Evolutionary conservation across 2,888 invertebrate species (phyloP).

Genomic region (Penaeus monodon): DNA sequence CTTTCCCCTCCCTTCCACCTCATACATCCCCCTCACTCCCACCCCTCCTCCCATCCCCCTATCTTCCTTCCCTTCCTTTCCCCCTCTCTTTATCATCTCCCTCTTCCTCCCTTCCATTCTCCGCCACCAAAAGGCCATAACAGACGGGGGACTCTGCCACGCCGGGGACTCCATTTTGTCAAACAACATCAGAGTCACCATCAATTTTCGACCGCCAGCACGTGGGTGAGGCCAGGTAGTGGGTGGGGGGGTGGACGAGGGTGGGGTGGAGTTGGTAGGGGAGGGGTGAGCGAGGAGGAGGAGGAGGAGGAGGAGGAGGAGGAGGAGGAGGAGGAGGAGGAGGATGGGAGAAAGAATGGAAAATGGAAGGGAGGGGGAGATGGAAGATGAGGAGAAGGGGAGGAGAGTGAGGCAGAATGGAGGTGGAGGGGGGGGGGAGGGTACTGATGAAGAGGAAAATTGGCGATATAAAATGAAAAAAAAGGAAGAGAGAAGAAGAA

Average conservation of each 20-base stretch:
- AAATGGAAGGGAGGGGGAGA: too few species aligned
- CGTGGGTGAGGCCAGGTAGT: background rate
- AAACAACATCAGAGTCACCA: constrained; percentile 28
- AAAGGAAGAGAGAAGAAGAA: constrained; percentile 4
- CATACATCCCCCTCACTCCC: too few species aligned
- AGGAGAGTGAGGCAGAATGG: too few species aligned
- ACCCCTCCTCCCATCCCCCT: too few species aligned
- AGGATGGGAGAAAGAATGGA: background rate
- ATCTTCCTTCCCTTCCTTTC: too few species aligned
- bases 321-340: background rate
- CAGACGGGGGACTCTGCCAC: background rate
- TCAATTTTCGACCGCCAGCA: constrained; percentile 12
- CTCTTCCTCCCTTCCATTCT: background rate
- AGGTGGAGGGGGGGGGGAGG: background rate
- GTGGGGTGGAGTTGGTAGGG: background rate
- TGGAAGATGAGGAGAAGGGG: too few species aligned
- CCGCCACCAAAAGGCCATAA: background rate
- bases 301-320: background rate
- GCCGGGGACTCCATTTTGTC: constrained; percentile 29
- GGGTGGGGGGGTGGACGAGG: background rate
- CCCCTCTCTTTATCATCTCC: too few species aligned
- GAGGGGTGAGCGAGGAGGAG: background rate
- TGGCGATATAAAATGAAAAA: background rate
- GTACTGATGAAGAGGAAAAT: background rate
- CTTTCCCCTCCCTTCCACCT: too few species aligned